Evolutionary conservation across 2,888 invertebrate species (phyloP).

Genomic region (Hypena proboscidalis): DNA sequence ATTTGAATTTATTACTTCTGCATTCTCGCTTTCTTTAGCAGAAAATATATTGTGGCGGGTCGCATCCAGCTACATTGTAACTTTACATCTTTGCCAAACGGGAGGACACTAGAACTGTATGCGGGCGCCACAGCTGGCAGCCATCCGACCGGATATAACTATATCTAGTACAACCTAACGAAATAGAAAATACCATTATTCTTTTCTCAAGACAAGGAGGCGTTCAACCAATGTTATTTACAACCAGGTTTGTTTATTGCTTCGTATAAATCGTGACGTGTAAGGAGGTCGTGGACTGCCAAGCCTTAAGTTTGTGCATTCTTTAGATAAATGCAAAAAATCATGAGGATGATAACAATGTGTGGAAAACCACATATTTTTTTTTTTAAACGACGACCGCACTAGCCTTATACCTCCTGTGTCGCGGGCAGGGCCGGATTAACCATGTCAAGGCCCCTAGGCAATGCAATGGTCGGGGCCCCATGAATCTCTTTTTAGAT

Average conservation of each 20-base stretch:
- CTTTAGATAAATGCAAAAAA: too few relatives aligned
- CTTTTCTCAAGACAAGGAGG: conserved; percentile 79
- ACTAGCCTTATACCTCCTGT: too few relatives aligned
- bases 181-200: conserved; percentile 84
- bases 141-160: conserved; percentile 76
- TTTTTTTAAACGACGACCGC: too few relatives aligned
- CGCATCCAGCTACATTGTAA: conserved; percentile 60
- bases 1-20: conserved; percentile 14
- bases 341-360: too few relatives aligned
- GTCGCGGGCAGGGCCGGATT: too few relatives aligned
- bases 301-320: background rate
- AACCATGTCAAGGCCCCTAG: too few relatives aligned
- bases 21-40: conserved; percentile 14
- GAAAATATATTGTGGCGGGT: conserved; percentile 35
- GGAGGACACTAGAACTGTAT: conserved; percentile 59
- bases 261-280: conserved; percentile 57
- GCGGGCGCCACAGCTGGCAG: conserved; percentile 76
- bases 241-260: conserved; percentile 75
- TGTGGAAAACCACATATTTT: too few relatives aligned
- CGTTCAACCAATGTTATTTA: conserved; percentile 81
- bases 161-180: conserved; percentile 75
- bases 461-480: too few relatives aligned
- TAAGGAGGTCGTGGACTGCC: conserved; percentile 18
- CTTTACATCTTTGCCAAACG: conserved; percentile 63
- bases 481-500: too few relatives aligned